Conservation (phyloP, 2,113 vertebrate genomes). For the Pardalotus punctatus region DNA sequence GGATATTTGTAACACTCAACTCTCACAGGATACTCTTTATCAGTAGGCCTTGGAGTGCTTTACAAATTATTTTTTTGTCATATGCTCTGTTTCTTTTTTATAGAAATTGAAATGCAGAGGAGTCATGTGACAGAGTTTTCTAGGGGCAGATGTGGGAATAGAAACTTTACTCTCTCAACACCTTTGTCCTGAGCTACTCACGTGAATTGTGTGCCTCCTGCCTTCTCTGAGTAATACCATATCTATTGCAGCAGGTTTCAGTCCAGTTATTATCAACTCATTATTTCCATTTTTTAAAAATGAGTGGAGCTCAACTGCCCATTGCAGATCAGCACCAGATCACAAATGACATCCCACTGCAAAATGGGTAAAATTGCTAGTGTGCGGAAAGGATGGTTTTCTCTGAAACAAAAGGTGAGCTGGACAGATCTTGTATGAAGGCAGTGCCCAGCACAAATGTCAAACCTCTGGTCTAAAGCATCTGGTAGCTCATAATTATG, state of each 20-base stretch:
- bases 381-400: not conserved
- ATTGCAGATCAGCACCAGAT: not conserved
- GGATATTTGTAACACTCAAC: not conserved
- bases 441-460: not conserved
- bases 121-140: not conserved
- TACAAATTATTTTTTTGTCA: not conserved
- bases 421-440: not conserved
- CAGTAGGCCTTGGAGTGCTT: not conserved
- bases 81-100: not conserved
- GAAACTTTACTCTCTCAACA: not conserved
- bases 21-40: not conserved
- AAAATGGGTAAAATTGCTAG: fast-evolving
- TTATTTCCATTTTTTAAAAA: not conserved
- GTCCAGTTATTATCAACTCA: not conserved
- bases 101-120: not conserved
- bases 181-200: not conserved
- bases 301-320: not conserved
- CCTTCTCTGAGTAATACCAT: not conserved
- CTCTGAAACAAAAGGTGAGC: not conserved
- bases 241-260: not conserved
- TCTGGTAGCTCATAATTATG: not conserved
- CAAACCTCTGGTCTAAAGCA: not conserved
- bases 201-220: not conserved
- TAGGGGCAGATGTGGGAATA: not conserved
- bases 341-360: not conserved